Conservation (phyloP, 2,797 vertebrate genomes). For the Rachycentron canadum region DNA sequence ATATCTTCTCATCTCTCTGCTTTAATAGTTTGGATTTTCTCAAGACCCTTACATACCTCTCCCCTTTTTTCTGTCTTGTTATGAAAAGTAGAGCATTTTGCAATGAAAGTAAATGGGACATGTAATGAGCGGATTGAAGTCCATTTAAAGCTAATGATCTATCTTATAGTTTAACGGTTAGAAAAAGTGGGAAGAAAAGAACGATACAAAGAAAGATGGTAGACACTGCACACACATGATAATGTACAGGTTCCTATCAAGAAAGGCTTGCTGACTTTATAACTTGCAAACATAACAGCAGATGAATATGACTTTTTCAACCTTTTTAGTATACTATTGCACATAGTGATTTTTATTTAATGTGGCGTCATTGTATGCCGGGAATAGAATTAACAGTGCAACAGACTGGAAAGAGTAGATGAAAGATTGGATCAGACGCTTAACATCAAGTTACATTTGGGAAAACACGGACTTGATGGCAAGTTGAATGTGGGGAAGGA, state of each 20-base stretch:
- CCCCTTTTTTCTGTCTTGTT: conserved; percentile 43
- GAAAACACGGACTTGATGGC: background rate
- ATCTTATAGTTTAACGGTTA: conserved; percentile 69
- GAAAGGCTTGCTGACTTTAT: conserved; percentile 1
- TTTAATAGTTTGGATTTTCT: conserved; percentile 32
- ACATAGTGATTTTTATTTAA: background rate
- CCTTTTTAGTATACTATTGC: background rate
- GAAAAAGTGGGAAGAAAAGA: conserved; percentile 40
- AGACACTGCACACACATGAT: conserved; percentile 6
- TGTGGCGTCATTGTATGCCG: background rate
- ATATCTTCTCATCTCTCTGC: conserved; percentile 27
- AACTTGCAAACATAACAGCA: background rate
- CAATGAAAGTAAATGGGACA: conserved; percentile 85
- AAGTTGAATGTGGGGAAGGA: conserved; percentile 1
- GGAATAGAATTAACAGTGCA: background rate
- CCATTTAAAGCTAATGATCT: conserved; percentile 83
- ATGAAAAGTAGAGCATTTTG: conserved; percentile 71
- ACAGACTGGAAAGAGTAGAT: background rate
- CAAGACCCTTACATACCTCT: conserved; percentile 11
- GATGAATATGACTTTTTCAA: background rate
- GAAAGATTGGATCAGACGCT: conserved; percentile 9
- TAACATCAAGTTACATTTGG: conserved; percentile 11
- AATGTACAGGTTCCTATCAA: conserved; percentile 11
- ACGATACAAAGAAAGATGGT: conserved; percentile 34
- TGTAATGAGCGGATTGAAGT: conserved; percentile 82